These are phyloP conservation scores for Pandemis cinnamomeana DNA, from an alignment of 2,888 invertebrate species.

Conservation along the genomic window DNA sequence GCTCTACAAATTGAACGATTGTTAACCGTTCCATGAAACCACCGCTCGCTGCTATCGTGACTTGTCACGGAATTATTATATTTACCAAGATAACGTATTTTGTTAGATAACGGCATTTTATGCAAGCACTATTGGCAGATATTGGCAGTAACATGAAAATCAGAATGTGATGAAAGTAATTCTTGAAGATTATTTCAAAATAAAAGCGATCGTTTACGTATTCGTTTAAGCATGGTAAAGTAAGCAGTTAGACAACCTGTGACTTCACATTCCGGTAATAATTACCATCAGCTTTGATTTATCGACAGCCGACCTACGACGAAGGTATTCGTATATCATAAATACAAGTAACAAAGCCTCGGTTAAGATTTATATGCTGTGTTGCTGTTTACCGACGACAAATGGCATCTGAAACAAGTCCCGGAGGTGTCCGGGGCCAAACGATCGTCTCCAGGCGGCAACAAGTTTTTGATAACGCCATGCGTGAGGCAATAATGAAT, in stretches of 20 bases:
- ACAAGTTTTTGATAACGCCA: conserved; percentile 81
- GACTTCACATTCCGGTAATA: conserved; percentile 51
- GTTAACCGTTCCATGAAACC: conserved; percentile 76
- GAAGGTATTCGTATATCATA: conserved; percentile 60
- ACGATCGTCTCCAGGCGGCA: conserved; percentile 70
- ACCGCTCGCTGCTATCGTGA: conserved; percentile 72
- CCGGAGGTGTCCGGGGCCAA: conserved; percentile 64
- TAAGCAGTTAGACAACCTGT: conserved; percentile 41
- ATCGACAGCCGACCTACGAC: conserved; percentile 50
- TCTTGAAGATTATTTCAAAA: background rate
- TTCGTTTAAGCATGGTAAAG: conserved; percentile 23
- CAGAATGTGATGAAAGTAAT: background rate
- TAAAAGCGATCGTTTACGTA: conserved; percentile 22
- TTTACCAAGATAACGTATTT: conserved; percentile 68
- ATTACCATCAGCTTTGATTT: conserved; percentile 58
- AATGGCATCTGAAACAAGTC: conserved; percentile 72
- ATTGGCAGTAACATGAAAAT: conserved; percentile 24
- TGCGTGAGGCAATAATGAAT: conserved; percentile 80
- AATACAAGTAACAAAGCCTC: conserved; percentile 67
- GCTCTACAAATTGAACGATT: conserved; percentile 83
- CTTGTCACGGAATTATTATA: conserved; percentile 76
- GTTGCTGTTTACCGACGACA: conserved; percentile 71
- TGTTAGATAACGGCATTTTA: conserved; percentile 55
- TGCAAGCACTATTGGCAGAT: conserved; percentile 40
- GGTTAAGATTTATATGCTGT: conserved; percentile 69